Percentiles rank a stretch among this genome's conserved stretches.
phyloP scores from a whole-genome alignment of 1,140 invertebrate genomes.

The Bombus confusus region DNA sequence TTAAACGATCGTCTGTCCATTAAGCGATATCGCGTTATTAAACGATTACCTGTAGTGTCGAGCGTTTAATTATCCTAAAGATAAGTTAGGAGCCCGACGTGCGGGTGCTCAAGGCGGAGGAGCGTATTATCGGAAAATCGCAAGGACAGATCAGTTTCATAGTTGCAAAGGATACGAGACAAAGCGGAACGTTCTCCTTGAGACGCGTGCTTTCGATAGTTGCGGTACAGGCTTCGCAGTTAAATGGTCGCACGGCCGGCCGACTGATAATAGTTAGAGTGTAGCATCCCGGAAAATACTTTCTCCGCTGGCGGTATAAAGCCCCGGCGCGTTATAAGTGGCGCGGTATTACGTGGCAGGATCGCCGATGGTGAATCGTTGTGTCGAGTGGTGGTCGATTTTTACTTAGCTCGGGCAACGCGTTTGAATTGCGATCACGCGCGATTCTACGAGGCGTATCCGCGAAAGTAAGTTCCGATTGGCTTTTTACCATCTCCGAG shows the following conservation, averaged over 20 bases:
- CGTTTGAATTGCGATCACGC: neutral
- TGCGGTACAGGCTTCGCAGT: neutral
- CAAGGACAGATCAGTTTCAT: no score
- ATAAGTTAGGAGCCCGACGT: no score
- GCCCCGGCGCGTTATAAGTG: neutral
- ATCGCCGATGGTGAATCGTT: neutral
- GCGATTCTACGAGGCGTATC: no score
- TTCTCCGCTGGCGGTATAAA: conserved; percentile 34
- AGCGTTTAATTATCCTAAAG: no score
- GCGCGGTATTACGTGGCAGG: neutral
- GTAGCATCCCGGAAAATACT: conserved; percentile 3
- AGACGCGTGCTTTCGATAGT: neutral
- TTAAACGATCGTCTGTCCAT: no score
- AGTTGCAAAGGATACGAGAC: neutral
- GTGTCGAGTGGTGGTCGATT: neutral
- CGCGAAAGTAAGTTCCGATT: no score
- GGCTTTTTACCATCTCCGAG: no score
- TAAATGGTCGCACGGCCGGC: neutral
- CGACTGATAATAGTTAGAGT: neutral
- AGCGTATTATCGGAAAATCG: neutral
- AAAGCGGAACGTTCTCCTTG: neutral
- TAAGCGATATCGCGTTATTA: neutral
- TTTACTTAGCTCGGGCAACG: neutral
- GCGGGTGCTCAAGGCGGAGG: no score
- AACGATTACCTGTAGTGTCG: no score